Evolutionary conservation across 2,797 vertebrate species (phyloP).

Genomic region (Enteromius paludinosus): DNA sequence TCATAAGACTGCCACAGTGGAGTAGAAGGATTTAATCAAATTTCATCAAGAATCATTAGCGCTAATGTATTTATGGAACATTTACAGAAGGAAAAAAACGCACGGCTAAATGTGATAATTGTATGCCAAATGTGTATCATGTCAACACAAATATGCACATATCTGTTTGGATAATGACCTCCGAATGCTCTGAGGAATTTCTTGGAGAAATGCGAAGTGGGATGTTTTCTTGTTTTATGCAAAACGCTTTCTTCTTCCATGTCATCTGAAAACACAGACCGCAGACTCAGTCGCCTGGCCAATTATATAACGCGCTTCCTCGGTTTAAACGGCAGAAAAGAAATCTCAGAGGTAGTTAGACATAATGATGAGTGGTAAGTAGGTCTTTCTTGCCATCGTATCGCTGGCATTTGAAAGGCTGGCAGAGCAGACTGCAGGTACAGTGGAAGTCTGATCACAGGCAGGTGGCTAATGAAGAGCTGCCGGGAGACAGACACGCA

Average conservation of each 20-base stretch:
- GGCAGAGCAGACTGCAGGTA: constrained; percentile 66
- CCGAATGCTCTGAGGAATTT: constrained; percentile 62
- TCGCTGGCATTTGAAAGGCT: constrained; percentile 59
- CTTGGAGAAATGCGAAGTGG: constrained; percentile 72
- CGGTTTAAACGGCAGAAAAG: constrained; percentile 69
- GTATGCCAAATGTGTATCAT: constrained; percentile 62
- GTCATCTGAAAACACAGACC: constrained; percentile 67
- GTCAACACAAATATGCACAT: constrained; percentile 69
- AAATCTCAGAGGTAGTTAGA: constrained; percentile 70
- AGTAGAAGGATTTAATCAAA: constrained; percentile 13
- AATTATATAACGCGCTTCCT: constrained; percentile 74
- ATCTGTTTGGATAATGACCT: constrained; percentile 71
- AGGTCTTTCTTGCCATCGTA: constrained; percentile 59
- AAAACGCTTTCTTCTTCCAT: constrained; percentile 61
- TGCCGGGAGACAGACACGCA: constrained; percentile 39
- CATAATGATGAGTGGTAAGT: constrained; percentile 74
- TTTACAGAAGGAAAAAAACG: background rate
- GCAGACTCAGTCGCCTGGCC: constrained; percentile 74
- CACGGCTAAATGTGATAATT: constrained; percentile 63
- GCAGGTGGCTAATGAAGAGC: constrained; percentile 56
- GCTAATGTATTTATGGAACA: constrained; percentile 50
- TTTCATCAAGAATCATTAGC: constrained; percentile 63
- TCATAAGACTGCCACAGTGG: background rate
- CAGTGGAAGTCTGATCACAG: constrained; percentile 58
- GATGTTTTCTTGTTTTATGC: constrained; percentile 70